Base-by-base conservation (phyloP, 2,888 invertebrate species). In the Orchestes rusci region DNA sequence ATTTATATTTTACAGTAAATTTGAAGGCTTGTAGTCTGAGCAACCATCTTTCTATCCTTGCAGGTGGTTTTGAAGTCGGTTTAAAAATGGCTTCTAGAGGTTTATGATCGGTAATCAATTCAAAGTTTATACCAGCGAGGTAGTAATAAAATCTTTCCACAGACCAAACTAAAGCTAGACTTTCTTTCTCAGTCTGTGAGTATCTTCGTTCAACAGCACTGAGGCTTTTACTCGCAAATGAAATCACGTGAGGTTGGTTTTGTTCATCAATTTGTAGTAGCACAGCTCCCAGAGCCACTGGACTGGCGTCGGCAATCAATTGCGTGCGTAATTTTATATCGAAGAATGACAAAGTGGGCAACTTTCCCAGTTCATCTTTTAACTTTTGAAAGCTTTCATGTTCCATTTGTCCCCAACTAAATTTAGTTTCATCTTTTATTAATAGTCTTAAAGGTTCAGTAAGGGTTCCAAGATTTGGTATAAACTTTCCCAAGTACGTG, bases 101-200 rank as follows among this genome's bases (percentile, higher is more conserved):
- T 45, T 59, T 57, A 33, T 61, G 60, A 43, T 62, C 60, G 2
- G 56, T 61, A 1, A 59, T 48, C 28, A 63, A 50, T 10, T 57
- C 60, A 52, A 73, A 73, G 3, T 59, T 51, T 10, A 62, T 45
- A 10, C 70, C 71, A 48, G 56, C 60, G 3, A 70, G 38, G 50
- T 66, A 71, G 23, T 59, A 55, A 43, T 66, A 58, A 52, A 69
- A 71, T 45, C 60, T 57, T 44, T 65, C 61, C 5, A 67, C 61
- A 2, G 60, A 10, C 55, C 59, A 70, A 8, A 69, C 57, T 4
- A 69, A 49, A 10, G 61, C 60, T 10, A 69, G 55, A 17, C 64
- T 66, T 53, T 64, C 60, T 38, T 59, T 59, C 48, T 64, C 64
- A 1, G 61, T 60, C 49, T 57, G 61, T 2, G 57, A 70, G 52